These are phyloP conservation scores for Eupithecia inturbata DNA, from an alignment of 2,888 invertebrate genomes.

Conservation along the genomic window DNA sequence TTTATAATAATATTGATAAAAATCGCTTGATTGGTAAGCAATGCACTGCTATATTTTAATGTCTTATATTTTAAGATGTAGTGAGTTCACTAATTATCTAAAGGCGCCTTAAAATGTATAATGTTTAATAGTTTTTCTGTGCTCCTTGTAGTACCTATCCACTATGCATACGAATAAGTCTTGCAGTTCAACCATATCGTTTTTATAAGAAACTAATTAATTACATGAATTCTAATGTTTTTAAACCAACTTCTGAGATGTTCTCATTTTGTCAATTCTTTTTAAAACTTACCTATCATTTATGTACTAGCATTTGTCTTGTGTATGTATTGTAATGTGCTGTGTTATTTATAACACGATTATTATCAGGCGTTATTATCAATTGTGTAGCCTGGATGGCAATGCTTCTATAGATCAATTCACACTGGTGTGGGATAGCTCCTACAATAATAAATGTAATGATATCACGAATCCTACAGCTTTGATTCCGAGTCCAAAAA, in stretches of 20 bases:
- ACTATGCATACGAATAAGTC: slow-evolving; percentile 42
- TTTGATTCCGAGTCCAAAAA: background rate
- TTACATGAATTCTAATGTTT: background rate
- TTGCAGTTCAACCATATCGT: slow-evolving; percentile 18
- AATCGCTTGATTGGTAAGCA: slow-evolving; percentile 68
- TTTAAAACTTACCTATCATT: background rate
- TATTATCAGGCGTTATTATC: slow-evolving; percentile 7
- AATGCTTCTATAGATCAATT: slow-evolving; percentile 1
- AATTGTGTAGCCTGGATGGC: slow-evolving; percentile 7
- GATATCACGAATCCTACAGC: background rate
- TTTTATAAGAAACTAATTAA: slow-evolving; percentile 20
- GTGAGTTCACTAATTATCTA: slow-evolving; percentile 65
- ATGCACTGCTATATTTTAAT: slow-evolving; percentile 67
- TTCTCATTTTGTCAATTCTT: background rate
- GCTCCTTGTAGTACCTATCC: slow-evolving; percentile 55
- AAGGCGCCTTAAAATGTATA: slow-evolving; percentile 72
- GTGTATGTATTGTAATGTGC: slow-evolving; percentile 25
- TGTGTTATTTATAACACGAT: slow-evolving; percentile 20
- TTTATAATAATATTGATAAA: slow-evolving; percentile 47
- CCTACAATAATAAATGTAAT: background rate
- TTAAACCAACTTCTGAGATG: background rate
- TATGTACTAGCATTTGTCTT: slow-evolving; percentile 16
- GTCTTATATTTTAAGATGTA: slow-evolving; percentile 64
- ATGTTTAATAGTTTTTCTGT: slow-evolving; percentile 60
- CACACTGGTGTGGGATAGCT: background rate